Percentiles rank a stretch among this genome's conserved stretches.
Evolutionary conservation across 2,113 vertebrate genomes (phyloP).

Genomic region (Stigmatopora nigra): DNA sequence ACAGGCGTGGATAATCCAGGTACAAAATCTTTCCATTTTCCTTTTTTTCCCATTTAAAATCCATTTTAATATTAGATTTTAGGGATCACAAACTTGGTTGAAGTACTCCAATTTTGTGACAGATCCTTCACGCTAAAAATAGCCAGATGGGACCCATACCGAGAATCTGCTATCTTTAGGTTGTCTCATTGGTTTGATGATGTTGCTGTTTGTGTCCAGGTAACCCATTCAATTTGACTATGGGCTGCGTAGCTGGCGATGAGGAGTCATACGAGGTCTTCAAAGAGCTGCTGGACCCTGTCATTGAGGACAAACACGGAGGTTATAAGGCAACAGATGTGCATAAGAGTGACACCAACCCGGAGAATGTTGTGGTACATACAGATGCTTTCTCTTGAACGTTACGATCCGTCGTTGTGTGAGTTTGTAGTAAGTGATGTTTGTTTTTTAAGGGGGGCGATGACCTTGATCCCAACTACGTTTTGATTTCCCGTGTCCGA

Average conservation of each 20-base stretch:
- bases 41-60: too few relatives aligned
- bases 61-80: too few relatives aligned
- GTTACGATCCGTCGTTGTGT: background rate
- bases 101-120: too few relatives aligned
- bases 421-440: background rate
- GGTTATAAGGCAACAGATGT: conserved; percentile 1
- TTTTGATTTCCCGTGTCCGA: conserved; percentile 3
- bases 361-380: conserved; percentile 1
- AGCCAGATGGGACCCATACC: too few relatives aligned
- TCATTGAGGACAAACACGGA: conserved; percentile 5
- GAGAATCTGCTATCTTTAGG: background rate
- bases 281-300: conserved; percentile 3
- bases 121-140: too few relatives aligned
- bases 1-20: conserved; percentile 2
- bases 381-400: background rate
- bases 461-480: conserved; percentile 5
- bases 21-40: background rate
- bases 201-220: background rate
- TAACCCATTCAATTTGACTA: background rate
- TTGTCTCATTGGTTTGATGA: background rate
- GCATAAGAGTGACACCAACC: conserved; percentile 1
- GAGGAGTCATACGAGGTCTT: conserved; percentile 2
- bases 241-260: conserved; percentile 3
- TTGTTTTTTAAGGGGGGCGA: conserved; percentile 1
- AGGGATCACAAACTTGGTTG: too few relatives aligned